Conservation (phyloP, 2,888 invertebrate genomes). For the Drosophila lacicola region DNA sequence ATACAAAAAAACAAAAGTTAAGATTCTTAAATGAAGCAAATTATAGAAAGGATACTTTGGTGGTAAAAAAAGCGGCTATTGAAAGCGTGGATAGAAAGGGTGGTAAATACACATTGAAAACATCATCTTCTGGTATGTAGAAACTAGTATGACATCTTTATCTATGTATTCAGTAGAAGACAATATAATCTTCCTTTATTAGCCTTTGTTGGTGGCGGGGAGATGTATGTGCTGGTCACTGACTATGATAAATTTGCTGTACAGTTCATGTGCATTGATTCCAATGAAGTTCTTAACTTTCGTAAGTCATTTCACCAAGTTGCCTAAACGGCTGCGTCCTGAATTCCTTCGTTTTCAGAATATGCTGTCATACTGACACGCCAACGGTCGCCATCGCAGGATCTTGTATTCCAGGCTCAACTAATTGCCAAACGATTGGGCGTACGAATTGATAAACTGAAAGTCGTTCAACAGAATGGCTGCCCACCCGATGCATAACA, state of each 20-base stretch:
- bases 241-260: constrained; percentile 87
- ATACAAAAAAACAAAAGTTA: too few relatives aligned
- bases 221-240: constrained; percentile 86
- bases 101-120: constrained; percentile 18
- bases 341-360: constrained; percentile 21
- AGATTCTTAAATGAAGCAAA: background rate
- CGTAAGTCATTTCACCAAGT: constrained; percentile 35
- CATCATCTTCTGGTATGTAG: background rate
- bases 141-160: background rate
- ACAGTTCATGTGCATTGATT: constrained; percentile 86
- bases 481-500: constrained; percentile 43
- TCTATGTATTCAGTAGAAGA: background rate
- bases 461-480: constrained; percentile 20
- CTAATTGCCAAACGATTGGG: constrained; percentile 1
- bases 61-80: background rate
- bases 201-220: constrained; percentile 16
- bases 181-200: background rate
- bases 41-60: too few relatives aligned
- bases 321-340: background rate
- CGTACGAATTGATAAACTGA: constrained; percentile 6
- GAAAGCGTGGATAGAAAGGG: fast-evolving
- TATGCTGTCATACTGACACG: constrained; percentile 43
- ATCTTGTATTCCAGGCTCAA: background rate
- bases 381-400: background rate
- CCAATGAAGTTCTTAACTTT: constrained; percentile 3